Base-by-base conservation (phyloP, 2,797 vertebrate species). In the Spea hammondii region DNA sequence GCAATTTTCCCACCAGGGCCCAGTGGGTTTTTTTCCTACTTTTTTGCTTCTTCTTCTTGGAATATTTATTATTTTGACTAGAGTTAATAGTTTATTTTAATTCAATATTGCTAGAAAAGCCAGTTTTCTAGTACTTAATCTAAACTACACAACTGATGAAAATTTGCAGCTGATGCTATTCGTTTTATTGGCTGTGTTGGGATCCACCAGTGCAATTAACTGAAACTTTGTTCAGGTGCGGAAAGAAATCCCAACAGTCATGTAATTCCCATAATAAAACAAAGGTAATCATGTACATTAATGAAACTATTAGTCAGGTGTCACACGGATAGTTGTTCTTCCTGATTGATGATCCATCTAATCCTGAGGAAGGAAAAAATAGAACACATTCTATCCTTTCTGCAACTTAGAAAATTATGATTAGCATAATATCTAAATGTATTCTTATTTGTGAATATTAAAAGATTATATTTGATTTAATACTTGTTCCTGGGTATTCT, bases 271-370 rank as follows among this genome's bases (percentile, higher is more conserved):
- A 77, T 82, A 77, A 77, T 82, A 82, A 73, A 77, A 82, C 79
- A 82, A 73, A 82, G 79, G 74, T 82, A 82, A 82, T 82, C 79
- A 82, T 82, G 75, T 82, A 73, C 79, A 73, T 82, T 82, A 82
- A 82, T 82, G 79, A 82, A 82, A 82, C 75, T 77, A 82, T 82
- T 82, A 82, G 79, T 77, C 74, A 73, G 74, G 13, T 82, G 79
- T 82, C 79, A 82, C 79, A 77, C 62, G 75, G 79, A 82, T 82
- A 72, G 70, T 82, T 82, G 79, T 82, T 77, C 74, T 74, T 77
- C 53, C 55, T 82, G 79, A 82, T 77, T 82, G 79, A 82, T 82
- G 79, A 82, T 77, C 74, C 70, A 64, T 82, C 54, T 72, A 67
- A 45, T 67, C 54, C 8, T 48, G 51, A 66, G 51, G 71, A 50